A percentile compares a stretch with the other conserved stretches of the same genome.
These are phyloP conservation scores for Gryllus bimaculatus DNA, from an alignment of 1,140 invertebrate genomes.

Conservation along the genomic window DNA sequence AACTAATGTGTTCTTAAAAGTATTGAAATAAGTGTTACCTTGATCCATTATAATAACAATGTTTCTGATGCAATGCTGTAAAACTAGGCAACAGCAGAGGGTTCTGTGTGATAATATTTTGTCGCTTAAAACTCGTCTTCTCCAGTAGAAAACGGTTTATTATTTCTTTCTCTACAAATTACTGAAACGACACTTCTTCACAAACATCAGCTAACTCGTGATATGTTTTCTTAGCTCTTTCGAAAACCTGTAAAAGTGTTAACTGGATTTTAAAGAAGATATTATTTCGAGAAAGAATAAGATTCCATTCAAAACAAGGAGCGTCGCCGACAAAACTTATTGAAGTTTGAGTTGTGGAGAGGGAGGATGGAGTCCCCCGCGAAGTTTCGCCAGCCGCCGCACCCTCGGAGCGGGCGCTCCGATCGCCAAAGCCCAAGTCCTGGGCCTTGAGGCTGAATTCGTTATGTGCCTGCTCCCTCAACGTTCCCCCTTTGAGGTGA, in stretches of 20 bases:
- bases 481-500: not conserved
- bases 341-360: not conserved
- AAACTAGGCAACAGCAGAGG: too few relatives aligned
- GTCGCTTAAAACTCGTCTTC: too few relatives aligned
- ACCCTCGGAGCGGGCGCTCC: not conserved
- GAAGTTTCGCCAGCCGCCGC: not conserved
- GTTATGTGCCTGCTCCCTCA: not conserved
- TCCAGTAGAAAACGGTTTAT: too few relatives aligned
- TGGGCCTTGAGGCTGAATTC: not conserved
- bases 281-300: not conserved
- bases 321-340: not conserved
- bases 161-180: not conserved
- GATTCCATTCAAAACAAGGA: not conserved
- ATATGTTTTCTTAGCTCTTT: not conserved
- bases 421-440: not conserved
- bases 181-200: not conserved
- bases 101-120: too few relatives aligned
- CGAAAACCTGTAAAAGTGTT: not conserved
- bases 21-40: too few relatives aligned
- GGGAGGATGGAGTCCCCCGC: not conserved
- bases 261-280: not conserved
- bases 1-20: too few relatives aligned
- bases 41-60: too few relatives aligned
- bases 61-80: too few relatives aligned
- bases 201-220: not conserved